These are phyloP conservation scores for Diabrotica balteata DNA, from an alignment of 2,888 invertebrate genomes.

Conservation along the genomic window DNA sequence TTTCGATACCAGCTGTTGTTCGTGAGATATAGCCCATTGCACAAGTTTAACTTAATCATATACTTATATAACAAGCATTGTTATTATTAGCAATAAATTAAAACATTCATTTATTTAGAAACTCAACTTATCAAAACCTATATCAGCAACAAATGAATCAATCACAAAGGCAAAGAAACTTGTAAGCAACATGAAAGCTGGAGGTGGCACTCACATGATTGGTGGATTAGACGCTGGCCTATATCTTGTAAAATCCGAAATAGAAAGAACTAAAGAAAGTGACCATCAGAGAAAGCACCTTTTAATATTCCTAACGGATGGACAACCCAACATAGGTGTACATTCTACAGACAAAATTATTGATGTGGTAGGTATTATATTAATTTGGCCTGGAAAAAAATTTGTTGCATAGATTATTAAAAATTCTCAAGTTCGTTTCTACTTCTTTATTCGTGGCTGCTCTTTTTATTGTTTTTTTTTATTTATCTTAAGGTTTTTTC, in stretches of 20 bases:
- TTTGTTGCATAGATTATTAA: too few relatives aligned
- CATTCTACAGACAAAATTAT: constrained; percentile 64
- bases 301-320: constrained; percentile 72
- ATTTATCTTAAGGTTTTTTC: too few relatives aligned
- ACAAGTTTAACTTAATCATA: too few relatives aligned
- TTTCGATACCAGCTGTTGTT: too few relatives aligned
- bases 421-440: too few relatives aligned
- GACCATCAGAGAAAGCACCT: constrained; percentile 58
- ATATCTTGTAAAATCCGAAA: constrained; percentile 41
- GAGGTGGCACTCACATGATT: constrained; percentile 72
- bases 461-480: too few relatives aligned
- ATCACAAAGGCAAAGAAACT: constrained; percentile 67
- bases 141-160: constrained; percentile 64
- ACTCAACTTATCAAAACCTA: constrained; percentile 19
- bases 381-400: background rate
- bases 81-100: too few relatives aligned
- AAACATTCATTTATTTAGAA: constrained; percentile 2
- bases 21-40: too few relatives aligned
- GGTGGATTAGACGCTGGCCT: constrained; percentile 60
- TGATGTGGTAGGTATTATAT: constrained; percentile 11
- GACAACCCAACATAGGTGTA: constrained; percentile 69
- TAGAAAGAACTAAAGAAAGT: constrained; percentile 27
- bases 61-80: too few relatives aligned
- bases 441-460: too few relatives aligned
- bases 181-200: constrained; percentile 63